A percentile compares a stretch with the other conserved stretches of the same genome.
Evolutionary conservation across 1,140 invertebrate genomes (phyloP).

Genomic region (Lepidurus apus): DNA sequence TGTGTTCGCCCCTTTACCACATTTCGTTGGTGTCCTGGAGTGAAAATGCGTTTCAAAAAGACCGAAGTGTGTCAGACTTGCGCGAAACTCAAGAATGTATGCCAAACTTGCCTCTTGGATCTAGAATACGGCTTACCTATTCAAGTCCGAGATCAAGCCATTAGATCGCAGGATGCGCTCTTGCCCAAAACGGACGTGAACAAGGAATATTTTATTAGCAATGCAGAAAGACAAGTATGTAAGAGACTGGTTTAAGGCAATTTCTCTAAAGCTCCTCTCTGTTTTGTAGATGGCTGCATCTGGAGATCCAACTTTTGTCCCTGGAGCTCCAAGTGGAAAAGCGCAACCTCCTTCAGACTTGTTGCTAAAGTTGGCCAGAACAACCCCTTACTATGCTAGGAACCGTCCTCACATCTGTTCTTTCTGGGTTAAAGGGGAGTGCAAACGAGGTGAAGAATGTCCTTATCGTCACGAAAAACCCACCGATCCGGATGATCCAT

Average conservation of each 20-base stretch:
- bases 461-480: constrained; percentile 99
- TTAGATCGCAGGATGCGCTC: constrained; percentile 84
- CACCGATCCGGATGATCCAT: constrained; percentile 97
- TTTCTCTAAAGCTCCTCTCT: constrained; percentile 10
- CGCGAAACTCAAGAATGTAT: constrained; percentile 96
- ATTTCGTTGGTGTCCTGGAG: constrained; percentile 96
- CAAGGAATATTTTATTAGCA: constrained; percentile 98
- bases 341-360: constrained; percentile 64
- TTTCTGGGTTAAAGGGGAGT: constrained; percentile 99
- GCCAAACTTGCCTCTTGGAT: constrained; percentile 97
- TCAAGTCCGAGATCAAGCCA: constrained; percentile 90
- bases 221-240: constrained; percentile 73
- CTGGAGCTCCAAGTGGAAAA: constrained; percentile 50
- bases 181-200: constrained; percentile 97
- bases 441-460: constrained; percentile 97
- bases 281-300: constrained; percentile 45
- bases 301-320: constrained; percentile 45
- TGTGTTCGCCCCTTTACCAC: constrained; percentile 97
- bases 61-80: constrained; percentile 99
- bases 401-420: constrained; percentile 99
- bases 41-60: constrained; percentile 98
- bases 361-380: constrained; percentile 87
- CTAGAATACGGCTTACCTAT: constrained; percentile 93
- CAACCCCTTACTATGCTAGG: constrained; percentile 96
- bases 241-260: background rate